Evolutionary conservation across 2,888 invertebrate species (phyloP).

Genomic region (Griposia aprilina): DNA sequence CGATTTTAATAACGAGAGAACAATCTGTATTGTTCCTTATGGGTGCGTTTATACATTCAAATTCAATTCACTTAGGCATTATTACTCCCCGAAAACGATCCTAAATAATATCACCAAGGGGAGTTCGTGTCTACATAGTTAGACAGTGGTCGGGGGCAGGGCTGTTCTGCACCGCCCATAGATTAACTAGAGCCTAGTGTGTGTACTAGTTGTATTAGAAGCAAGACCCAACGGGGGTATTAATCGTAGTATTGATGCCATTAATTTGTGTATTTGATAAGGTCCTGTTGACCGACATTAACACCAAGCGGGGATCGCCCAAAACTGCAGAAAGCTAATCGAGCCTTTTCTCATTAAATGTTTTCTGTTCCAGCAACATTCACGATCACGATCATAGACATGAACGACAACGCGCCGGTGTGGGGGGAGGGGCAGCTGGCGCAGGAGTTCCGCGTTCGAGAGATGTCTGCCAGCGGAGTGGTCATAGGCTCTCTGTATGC

Average conservation of each 20-base stretch:
- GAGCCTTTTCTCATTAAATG: neutral
- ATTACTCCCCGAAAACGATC: neutral
- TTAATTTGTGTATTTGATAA: neutral
- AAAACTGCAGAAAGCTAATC: neutral
- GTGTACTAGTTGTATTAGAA: too few relatives aligned
- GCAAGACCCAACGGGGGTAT: neutral
- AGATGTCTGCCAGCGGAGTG: slow-evolving; percentile 85
- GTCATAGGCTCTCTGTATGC: slow-evolving; percentile 91
- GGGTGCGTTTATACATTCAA: neutral
- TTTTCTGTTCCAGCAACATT: slow-evolving; percentile 84
- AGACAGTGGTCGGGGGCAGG: neutral
- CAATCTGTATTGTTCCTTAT: neutral
- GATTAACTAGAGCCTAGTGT: too few relatives aligned
- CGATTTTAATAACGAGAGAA: neutral
- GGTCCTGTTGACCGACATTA: neutral
- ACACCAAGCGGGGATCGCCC: neutral
- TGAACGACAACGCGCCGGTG: slow-evolving; percentile 92
- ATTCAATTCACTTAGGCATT: neutral
- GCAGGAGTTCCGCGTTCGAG: slow-evolving; percentile 87
- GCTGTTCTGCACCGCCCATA: neutral
- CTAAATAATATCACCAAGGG: neutral
- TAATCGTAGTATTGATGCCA: neutral
- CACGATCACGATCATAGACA: slow-evolving; percentile 91
- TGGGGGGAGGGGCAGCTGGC: slow-evolving; percentile 86
- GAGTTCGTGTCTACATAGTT: too few relatives aligned